These are phyloP conservation scores for Sphinx pinastri DNA, from an alignment of 2,888 invertebrate genomes.

Conservation along the genomic window DNA sequence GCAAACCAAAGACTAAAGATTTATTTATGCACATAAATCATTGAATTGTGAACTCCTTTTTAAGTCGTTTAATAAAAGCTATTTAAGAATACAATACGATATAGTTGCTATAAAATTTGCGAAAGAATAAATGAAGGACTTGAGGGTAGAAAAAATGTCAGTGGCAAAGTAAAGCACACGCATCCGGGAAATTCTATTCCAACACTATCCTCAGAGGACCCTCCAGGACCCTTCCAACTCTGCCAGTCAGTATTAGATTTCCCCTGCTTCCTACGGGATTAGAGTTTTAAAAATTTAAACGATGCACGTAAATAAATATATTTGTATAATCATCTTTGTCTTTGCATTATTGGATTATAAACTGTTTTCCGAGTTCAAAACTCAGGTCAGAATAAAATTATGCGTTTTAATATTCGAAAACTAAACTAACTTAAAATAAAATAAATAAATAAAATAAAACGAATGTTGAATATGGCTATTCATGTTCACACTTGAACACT, in stretches of 20 bases:
- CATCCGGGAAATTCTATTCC: not conserved
- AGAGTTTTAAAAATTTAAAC: not conserved
- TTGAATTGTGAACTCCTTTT: too few relatives aligned
- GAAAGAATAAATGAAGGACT: not conserved
- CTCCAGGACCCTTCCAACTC: not conserved
- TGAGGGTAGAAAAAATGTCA: not conserved
- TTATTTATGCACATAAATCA: too few relatives aligned
- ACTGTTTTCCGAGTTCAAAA: too few relatives aligned
- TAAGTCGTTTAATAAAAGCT: too few relatives aligned
- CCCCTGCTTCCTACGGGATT: not conserved
- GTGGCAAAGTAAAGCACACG: not conserved
- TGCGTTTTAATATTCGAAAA: too few relatives aligned
- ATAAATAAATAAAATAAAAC: too few relatives aligned
- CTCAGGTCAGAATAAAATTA: too few relatives aligned
- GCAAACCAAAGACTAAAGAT: too few relatives aligned
- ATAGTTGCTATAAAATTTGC: not conserved
- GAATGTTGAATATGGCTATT: too few relatives aligned
- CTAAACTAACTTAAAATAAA: too few relatives aligned
- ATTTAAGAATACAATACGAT: not conserved
- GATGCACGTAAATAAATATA: constrained; percentile 1
- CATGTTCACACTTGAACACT: too few relatives aligned
- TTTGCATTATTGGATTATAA: too few relatives aligned
- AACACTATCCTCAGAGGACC: not conserved
- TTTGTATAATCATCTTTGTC: not conserved
- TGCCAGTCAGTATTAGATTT: not conserved